Evolutionary conservation across 35 echinoderm and acorn worm species (phyloP).

Genomic region (Chiridota heheva): DNA sequence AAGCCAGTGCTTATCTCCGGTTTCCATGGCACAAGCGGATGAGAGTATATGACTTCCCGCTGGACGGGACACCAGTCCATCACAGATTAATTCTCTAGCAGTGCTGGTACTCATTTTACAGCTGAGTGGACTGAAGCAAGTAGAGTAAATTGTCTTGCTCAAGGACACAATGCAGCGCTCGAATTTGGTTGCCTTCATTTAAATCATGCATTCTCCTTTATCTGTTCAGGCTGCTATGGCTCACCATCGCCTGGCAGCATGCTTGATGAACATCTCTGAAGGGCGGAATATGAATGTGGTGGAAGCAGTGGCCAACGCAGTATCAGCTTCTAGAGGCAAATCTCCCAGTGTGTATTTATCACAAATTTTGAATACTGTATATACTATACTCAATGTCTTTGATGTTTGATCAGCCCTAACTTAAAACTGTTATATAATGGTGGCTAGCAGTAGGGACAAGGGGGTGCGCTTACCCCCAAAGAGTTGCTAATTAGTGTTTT

Average conservation of each 20-base stretch:
- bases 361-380: neutral
- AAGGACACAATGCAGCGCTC: no score
- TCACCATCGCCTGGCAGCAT: slow-evolving; percentile 65
- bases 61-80: no score
- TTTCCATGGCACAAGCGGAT: no score
- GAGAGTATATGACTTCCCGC: no score
- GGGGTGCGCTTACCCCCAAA: neutral
- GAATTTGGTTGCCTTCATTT: no score
- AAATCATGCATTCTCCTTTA: no score
- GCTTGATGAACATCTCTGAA: slow-evolving; percentile 85
- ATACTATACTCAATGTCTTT: neutral
- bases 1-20: no score
- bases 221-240: no score
- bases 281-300: slow-evolving; percentile 63
- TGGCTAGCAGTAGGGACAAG: neutral
- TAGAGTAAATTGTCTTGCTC: no score
- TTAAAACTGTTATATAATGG: neutral
- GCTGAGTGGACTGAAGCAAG: no score
- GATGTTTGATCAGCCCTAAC: neutral
- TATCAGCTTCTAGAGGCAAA: slow-evolving; percentile 3
- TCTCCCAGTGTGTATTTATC: neutral
- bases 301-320: slow-evolving; percentile 68
- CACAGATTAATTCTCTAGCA: no score
- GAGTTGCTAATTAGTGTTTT: neutral
- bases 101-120: no score